Base-by-base conservation (phyloP, 2,797 vertebrate genomes). In the Ctenosaura bakeri region DNA sequence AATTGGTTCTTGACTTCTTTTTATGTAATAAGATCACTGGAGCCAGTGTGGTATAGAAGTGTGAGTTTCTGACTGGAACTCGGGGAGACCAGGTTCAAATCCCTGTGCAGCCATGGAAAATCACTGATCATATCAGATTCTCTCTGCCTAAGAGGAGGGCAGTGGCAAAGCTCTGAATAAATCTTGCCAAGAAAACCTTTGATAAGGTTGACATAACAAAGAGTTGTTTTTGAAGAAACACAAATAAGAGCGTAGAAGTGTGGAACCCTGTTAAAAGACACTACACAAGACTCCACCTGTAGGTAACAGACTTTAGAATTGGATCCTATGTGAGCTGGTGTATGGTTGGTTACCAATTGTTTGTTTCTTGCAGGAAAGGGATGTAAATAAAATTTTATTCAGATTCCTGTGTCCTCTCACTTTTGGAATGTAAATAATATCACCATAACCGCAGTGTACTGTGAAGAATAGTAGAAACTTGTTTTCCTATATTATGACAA, bases 381-480 rank as follows among this genome's bases (percentile, higher is more conserved):
- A 54, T 83, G 20, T 62, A 74, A 89, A 59, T 46, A 83, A 76
- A 62, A 35, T 7, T 42, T 20, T 22, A 3, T 52, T 38, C 7
- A 74, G 18, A 10, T 64, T 87, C 18, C 71, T 54, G 3, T 71
- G 1, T 13, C 54, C 8, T 42, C 18, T 74, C 54, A 2, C 6
- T 73, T 83, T 87, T 38, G 56, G 64, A 32, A 50, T 88, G 16
- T 76, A 77, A 77, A 50, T 74, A 74, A 87, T 29, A 88, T 4
- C 71, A 90, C 8, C 8, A 92, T 90, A 83, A 93, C 38, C 32
- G 86, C 73, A 88, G 91, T 35, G 52, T 26, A 4, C 10, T 64
- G 54, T 42, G 56, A 46, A 22, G 54, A 80, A 81, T 35, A 85
- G 32, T 85, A 10, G 62, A 1, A 0, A 88, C 54, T 91, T 87